Evolutionary conservation across 2,797 vertebrate genomes (phyloP).

Genomic region (Thripadectes ignobilis): DNA sequence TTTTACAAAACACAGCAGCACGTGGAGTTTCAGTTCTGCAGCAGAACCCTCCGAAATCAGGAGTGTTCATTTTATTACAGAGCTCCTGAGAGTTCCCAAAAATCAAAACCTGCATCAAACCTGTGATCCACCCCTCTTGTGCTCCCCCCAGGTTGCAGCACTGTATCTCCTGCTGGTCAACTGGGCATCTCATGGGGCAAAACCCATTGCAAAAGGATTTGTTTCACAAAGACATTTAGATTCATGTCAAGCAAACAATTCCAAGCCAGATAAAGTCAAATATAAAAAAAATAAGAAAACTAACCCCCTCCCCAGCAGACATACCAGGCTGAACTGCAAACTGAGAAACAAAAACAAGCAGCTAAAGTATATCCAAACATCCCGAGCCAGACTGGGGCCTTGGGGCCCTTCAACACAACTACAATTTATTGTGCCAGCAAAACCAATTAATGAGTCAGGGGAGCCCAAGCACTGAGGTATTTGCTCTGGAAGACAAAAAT

Average conservation of each 20-base stretch:
- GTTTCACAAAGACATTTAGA: background rate
- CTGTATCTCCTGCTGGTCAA: background rate
- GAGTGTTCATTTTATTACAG: background rate
- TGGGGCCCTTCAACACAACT: slow-evolving; percentile 37
- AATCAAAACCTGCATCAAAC: background rate
- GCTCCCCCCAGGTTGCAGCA: background rate
- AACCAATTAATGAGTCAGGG: slow-evolving; percentile 46
- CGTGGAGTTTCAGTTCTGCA: background rate
- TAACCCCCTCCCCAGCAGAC: background rate
- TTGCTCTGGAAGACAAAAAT: background rate
- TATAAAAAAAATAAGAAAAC: background rate
- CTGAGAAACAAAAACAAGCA: slow-evolving; percentile 35
- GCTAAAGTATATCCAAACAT: slow-evolving; percentile 47
- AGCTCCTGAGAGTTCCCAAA: background rate
- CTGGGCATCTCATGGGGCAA: background rate
- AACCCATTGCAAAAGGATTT: background rate
- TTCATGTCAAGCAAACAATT: slow-evolving; percentile 10
- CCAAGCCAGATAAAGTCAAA: slow-evolving; percentile 4
- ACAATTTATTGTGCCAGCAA: slow-evolving; percentile 34
- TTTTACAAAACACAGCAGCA: slow-evolving; percentile 10
- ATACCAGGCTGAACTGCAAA: slow-evolving; percentile 24
- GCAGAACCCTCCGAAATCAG: background rate
- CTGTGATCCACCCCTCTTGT: background rate
- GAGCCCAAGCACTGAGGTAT: slow-evolving; percentile 1
- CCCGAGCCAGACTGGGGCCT: slow-evolving; percentile 13